Evolutionary conservation across 2,888 invertebrate species (phyloP), one percentile per base, ranked within the genome.

Genomic region (Dynastes tityus): DNA sequence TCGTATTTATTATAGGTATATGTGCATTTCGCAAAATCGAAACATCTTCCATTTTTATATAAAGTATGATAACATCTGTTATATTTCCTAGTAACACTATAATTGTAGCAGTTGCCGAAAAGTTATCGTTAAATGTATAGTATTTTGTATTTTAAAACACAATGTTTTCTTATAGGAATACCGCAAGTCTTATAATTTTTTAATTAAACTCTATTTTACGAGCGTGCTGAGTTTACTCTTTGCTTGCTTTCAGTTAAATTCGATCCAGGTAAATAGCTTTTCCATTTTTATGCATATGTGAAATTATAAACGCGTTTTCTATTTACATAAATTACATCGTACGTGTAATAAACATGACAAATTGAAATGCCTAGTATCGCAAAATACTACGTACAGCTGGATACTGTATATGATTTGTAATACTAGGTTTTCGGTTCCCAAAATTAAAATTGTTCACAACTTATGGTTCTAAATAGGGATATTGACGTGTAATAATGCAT

Each of bases 291-390:
- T 16, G n/a, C 40, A 9, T 73, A 40, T 16, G 45, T 55, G 55
- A 71, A 71, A 71, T 71, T 55, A 71, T 58, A 55, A 32, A 32
- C 55, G 16, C 40, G 37, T 51, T 51, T 29, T 29, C 73, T 37
- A 40, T 73, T 40, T 73, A 73, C 73, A 73, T 73, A 73, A 73
- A 73, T 73, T 73, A 73, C 27, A 40, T 58, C 58, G 51, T 40
- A 37, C 40, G 8, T 58, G 37, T 61, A 73, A 73, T 73, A 73
- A 68, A 68, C 68, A 68, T 68, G 68, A 68, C 68, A 68, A 68
- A 68, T 68, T 68, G 68, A 49, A 68, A 51, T 68, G 51, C 51
- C 4, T 68, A 51, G 11, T 63, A 32, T 13, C 27, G 63, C 8
- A 8, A 45, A 32, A 13, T 32, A 63, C 32, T 51, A 68, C 29